Conservation (phyloP, 2,888 invertebrate genomes). For the Dolichopus griseipennis region DNA sequence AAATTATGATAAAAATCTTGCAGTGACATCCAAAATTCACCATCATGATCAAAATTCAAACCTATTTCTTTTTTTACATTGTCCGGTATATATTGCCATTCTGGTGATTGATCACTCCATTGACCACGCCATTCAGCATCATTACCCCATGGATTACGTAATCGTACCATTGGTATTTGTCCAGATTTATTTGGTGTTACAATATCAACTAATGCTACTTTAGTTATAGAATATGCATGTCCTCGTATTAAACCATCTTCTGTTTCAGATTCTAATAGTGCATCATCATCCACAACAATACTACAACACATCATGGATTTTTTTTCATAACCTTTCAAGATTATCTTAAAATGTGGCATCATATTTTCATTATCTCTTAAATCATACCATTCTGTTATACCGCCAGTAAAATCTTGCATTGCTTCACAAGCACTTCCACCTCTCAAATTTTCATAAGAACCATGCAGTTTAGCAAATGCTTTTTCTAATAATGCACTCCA, state of each 20-base stretch:
- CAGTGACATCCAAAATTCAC: constrained; percentile 92
- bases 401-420: constrained; percentile 94
- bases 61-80: constrained; percentile 74
- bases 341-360: constrained; percentile 45
- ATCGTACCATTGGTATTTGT: constrained; percentile 65
- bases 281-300: constrained; percentile 76
- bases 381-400: constrained; percentile 81
- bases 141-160: constrained; percentile 87
- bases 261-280: constrained; percentile 61
- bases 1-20: constrained; percentile 73
- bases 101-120: constrained; percentile 81
- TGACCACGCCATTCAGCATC: constrained; percentile 85
- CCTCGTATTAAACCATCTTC: constrained; percentile 70
- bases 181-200: constrained; percentile 60
- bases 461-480: constrained; percentile 55
- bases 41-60: constrained; percentile 75
- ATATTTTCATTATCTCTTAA: constrained; percentile 65
- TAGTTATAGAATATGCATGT: constrained; percentile 82
- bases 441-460: constrained; percentile 89
- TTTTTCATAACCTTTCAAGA: constrained; percentile 77
- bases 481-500: constrained; percentile 72
- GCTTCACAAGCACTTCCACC: constrained; percentile 94
- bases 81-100: constrained; percentile 76
- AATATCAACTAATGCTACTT: constrained; percentile 66
- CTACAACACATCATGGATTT: constrained; percentile 87